Conservation (phyloP, 2,888 invertebrate genomes). For the Xylota sylvarum region DNA sequence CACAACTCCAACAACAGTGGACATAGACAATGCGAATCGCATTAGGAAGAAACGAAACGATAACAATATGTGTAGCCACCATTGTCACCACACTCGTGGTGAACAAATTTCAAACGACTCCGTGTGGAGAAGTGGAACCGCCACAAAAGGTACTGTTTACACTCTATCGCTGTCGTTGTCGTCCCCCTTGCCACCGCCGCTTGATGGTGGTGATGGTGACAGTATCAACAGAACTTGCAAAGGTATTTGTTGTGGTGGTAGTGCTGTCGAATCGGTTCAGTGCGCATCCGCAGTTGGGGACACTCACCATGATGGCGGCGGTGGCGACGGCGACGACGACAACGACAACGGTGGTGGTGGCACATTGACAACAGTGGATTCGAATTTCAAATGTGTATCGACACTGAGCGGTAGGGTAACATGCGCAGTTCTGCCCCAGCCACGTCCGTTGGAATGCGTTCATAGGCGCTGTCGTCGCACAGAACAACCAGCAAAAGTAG, state of each 20-base stretch:
- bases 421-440: slow-evolving; percentile 72
- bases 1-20: slow-evolving; percentile 33
- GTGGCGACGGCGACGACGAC: not conserved
- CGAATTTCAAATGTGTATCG: slow-evolving; percentile 76
- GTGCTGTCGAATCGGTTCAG: slow-evolving; percentile 74
- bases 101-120: slow-evolving; percentile 63
- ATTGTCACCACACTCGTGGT: slow-evolving; percentile 70
- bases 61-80: slow-evolving; percentile 67
- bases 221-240: slow-evolving; percentile 61
- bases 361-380: slow-evolving; percentile 68
- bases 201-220: slow-evolving; percentile 19
- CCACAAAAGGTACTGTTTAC: slow-evolving; percentile 67
- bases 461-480: slow-evolving; percentile 63
- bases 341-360: slow-evolving; percentile 14
- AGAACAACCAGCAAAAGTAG: slow-evolving; percentile 50
- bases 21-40: slow-evolving; percentile 71
- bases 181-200: not conserved
- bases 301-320: slow-evolving; percentile 60
- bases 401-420: slow-evolving; percentile 71
- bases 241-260: slow-evolving; percentile 70
- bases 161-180: slow-evolving; percentile 30
- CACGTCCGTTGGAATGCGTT: slow-evolving; percentile 74
- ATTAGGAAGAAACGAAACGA: slow-evolving; percentile 63
- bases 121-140: slow-evolving; percentile 58
- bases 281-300: slow-evolving; percentile 75